A percentile compares a stretch with the other conserved stretches of the same genome.
Evolutionary conservation across 2,797 vertebrate species (phyloP).

Genomic region (Scyliorhinus canicula): DNA sequence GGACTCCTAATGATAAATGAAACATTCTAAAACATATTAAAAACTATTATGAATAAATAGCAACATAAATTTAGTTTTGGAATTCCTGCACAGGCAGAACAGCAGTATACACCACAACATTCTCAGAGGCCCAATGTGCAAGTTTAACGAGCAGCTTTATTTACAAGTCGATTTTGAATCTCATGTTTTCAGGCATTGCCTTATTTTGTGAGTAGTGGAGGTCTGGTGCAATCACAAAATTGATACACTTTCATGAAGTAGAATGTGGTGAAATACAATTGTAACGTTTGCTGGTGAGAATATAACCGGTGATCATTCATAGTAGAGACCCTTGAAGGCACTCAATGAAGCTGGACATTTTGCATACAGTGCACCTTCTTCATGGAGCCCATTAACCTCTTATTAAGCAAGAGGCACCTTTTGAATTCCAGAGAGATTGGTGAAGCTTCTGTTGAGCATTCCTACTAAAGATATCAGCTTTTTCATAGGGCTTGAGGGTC

Average conservation of each 20-base stretch:
- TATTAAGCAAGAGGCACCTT: neutral
- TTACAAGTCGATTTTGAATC: too few relatives aligned
- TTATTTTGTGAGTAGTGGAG: neutral
- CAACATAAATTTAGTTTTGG: neutral
- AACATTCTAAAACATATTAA: neutral
- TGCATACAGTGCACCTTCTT: neutral
- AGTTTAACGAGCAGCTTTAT: neutral
- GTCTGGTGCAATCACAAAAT: neutral
- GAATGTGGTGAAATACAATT: neutral
- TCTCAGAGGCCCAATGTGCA: neutral
- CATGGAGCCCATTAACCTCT: neutral
- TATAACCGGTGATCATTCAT: neutral
- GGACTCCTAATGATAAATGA: neutral
- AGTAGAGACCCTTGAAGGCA: neutral
- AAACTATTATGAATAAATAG: neutral
- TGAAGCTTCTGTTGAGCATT: neutral
- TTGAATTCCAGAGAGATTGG: neutral
- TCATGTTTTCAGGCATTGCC: neutral
- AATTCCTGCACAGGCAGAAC: neutral
- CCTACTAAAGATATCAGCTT: neutral
- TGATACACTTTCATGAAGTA: neutral
- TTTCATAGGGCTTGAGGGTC: neutral
- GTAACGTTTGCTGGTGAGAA: neutral
- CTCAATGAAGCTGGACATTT: neutral
- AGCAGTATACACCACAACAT: neutral